Percentiles rank a stretch among this genome's conserved stretches.
Evolutionary conservation across 2,888 invertebrate species (phyloP).

Genomic region (Hedychridium roseum): DNA sequence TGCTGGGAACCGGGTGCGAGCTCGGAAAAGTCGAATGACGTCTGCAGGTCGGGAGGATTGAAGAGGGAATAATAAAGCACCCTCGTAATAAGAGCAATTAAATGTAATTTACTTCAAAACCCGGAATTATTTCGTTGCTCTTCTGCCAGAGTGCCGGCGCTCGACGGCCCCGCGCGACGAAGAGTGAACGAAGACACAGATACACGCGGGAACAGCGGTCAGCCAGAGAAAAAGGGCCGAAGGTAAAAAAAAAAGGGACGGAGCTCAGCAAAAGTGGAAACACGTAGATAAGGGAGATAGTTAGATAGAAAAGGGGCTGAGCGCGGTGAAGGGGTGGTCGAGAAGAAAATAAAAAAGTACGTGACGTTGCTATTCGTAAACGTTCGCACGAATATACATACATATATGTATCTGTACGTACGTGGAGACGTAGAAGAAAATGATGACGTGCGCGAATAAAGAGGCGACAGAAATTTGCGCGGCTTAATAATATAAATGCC

Average conservation of each 20-base stretch:
- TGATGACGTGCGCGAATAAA: too few relatives aligned
- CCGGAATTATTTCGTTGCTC: conserved; percentile 48
- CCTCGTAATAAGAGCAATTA: conserved; percentile 52
- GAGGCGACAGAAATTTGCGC: conserved; percentile 49
- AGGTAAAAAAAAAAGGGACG: conserved; percentile 15
- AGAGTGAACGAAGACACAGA: too few relatives aligned
- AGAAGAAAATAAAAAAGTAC: too few relatives aligned
- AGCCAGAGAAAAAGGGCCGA: conserved; percentile 5
- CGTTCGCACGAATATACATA: too few relatives aligned
- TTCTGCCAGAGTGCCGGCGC: not conserved
- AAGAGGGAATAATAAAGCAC: conserved; percentile 50
- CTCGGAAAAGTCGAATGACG: conserved; percentile 27
- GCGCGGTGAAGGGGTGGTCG: not conserved
- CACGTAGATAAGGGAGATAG: too few relatives aligned
- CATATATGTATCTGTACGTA: conserved; percentile 8
- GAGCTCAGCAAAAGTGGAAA: too few relatives aligned
- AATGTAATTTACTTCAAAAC: conserved; percentile 54
- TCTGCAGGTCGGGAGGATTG: conserved; percentile 20
- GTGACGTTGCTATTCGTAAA: too few relatives aligned
- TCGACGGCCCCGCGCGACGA: too few relatives aligned
- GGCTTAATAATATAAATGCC: conserved; percentile 60
- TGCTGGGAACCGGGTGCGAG: conserved; percentile 6
- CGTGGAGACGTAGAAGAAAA: conserved; percentile 7
- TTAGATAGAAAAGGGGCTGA: not conserved
- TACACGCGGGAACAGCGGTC: conserved; percentile 7